Evolutionary conservation across 2,113 vertebrate genomes (phyloP), one percentile per base, ranked within the genome.

Genomic region (Syngnathus floridae): DNA sequence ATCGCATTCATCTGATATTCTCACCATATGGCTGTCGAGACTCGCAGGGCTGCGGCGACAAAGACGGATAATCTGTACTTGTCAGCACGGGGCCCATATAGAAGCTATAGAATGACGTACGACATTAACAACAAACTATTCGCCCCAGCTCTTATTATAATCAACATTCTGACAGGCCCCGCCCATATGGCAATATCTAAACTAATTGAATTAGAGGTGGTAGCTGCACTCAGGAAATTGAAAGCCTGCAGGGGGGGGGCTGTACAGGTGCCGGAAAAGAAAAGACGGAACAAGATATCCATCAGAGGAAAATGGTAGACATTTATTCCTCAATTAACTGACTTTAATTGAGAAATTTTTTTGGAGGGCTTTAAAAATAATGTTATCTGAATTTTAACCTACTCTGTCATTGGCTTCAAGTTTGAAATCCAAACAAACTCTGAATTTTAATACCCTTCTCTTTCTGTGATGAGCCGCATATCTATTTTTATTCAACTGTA

Each of bases 131-230:
- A 26, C 52, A 6, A 11, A 4, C 5, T 49, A 21, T 22, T 64
- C 14, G 70, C 78, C 63, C 58, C 62, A 65, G 75, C 66, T 79
- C 77, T 82, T 73, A 22, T 82, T 73, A 22, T 19, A 69, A 65
- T 66, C 76, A 64, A 73, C 66, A 77, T 75, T 77, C 51, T 80
- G 77, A 74, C 83, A 68, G 74, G 67, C 74, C 62, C 49, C 60
- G 36, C 74, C 70, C 76, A 76, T 66, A 49, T 64, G 57, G 67
- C 68, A 65, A 65, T 81, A 75, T 71, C 83, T 74, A 75, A 75
- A 76, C 73, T 85, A 80, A 86, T 87, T 84, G 86, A 86, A 82
- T 77, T 73, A 82, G 72, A 22, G 67, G 71, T 80, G 77, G 73
- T 52, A 9, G 84, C 81, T 82, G 80, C 81, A 84, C 79, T 70